These are phyloP conservation scores for Aspiorhynchus laticeps DNA, from an alignment of 2,113 vertebrate species.

Conservation along the genomic window DNA sequence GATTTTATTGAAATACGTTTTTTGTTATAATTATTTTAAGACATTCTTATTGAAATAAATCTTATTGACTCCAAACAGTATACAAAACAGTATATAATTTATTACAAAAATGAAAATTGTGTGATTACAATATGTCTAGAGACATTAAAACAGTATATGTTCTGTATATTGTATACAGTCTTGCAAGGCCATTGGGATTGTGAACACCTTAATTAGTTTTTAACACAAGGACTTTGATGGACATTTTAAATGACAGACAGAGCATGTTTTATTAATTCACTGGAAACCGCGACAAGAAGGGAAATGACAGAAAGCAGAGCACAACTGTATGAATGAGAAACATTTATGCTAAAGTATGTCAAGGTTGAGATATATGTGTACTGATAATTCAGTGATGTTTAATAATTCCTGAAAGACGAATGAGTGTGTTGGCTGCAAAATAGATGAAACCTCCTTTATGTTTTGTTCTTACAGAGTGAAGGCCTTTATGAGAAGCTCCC, in stretches of 20 bases:
- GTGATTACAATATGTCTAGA: background rate
- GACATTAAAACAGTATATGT: background rate
- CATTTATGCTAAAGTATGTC: constrained; percentile 21
- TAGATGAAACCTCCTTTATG: constrained; percentile 31
- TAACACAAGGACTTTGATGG: background rate
- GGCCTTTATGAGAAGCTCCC: background rate
- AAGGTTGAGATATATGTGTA: constrained; percentile 12
- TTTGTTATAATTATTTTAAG: background rate
- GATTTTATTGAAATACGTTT: no score
- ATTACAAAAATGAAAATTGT: background rate
- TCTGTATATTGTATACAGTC: background rate
- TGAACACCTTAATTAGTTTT: background rate
- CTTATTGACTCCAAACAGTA: background rate
- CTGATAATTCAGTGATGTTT: constrained; percentile 22
- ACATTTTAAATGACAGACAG: background rate
- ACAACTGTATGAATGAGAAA: constrained; percentile 25
- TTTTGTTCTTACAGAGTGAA: constrained; percentile 5
- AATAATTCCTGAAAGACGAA: constrained; percentile 35
- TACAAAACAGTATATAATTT: background rate
- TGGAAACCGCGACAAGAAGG: background rate
- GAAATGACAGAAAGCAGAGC: constrained; percentile 13
- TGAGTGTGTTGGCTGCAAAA: background rate
- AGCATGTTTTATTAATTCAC: constrained; percentile 7
- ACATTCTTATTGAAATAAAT: background rate
- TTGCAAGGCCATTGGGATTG: background rate